These are phyloP conservation scores for Oreonectes daqikongensis DNA, from an alignment of 2,797 vertebrate species.

Conservation along the genomic window DNA sequence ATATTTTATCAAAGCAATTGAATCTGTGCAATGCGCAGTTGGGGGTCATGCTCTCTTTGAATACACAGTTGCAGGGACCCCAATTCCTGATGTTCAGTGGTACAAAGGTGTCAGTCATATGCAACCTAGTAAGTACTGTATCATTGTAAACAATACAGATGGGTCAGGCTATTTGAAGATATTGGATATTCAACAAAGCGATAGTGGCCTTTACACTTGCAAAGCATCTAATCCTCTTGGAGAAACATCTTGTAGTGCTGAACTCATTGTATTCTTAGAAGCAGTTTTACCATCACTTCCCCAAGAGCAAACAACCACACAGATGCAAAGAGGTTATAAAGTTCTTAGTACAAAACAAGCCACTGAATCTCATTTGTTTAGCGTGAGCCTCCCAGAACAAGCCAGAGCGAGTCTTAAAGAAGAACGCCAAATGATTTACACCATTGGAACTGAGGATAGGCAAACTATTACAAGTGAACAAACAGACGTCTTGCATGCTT, in stretches of 20 bases:
- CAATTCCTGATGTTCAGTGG: conserved; percentile 81
- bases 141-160: conserved; percentile 74
- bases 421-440: conserved; percentile 56
- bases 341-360: conserved; percentile 50
- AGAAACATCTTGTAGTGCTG: conserved; percentile 76
- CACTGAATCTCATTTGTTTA: conserved; percentile 62
- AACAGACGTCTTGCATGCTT: conserved; percentile 51
- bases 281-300: conserved; percentile 35
- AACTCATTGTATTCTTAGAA: conserved; percentile 75
- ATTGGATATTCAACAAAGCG: conserved; percentile 70
- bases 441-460: conserved; percentile 59
- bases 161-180: conserved; percentile 84
- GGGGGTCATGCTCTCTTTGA: conserved; percentile 79
- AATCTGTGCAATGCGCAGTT: conserved; percentile 65
- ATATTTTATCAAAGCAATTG: conserved; percentile 73
- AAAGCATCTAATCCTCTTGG: conserved; percentile 80
- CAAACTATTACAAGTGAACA: conserved; percentile 57
- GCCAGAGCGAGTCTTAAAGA: conserved; percentile 54
- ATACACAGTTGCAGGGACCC: conserved; percentile 78
- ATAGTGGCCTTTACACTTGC: conserved; percentile 81
- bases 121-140: conserved; percentile 64
- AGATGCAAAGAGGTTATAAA: no score
- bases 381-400: conserved; percentile 60
- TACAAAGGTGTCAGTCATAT: conserved; percentile 77
- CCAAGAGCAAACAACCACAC: background rate